phyloP scores from a whole-genome alignment of 2,797 vertebrate genomes.

The Kryptolebias ocellatus region DNA sequence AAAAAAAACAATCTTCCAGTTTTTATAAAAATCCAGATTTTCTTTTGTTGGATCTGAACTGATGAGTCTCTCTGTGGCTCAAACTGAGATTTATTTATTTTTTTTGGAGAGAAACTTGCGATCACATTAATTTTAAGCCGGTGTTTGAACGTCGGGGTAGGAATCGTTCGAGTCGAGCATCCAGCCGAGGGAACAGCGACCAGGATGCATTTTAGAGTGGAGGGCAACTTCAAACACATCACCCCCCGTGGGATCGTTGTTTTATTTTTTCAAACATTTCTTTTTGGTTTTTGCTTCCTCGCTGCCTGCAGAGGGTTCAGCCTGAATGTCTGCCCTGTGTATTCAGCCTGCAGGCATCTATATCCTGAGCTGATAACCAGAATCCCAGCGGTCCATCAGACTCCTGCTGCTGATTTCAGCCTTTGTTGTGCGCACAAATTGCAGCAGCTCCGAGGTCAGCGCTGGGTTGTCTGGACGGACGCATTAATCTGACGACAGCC shows the following conservation, averaged over 20 bases:
- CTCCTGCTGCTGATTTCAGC: constrained; percentile 37
- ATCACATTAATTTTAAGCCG: constrained; percentile 8
- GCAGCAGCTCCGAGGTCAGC: constrained; percentile 17
- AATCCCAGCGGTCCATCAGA: constrained; percentile 33
- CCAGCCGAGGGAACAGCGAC: background rate
- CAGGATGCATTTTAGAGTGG: constrained; percentile 1
- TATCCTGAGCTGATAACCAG: constrained; percentile 45
- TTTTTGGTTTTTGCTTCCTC: background rate
- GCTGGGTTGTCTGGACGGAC: constrained; percentile 18
- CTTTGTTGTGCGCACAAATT: constrained; percentile 33
- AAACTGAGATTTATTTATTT: background rate
- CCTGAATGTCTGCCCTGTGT: constrained; percentile 21
- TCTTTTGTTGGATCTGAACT: background rate
- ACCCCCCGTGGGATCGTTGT: background rate
- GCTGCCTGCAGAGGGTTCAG: constrained; percentile 21
- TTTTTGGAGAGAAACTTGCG: background rate
- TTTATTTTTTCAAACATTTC: constrained; percentile 8
- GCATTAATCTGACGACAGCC: constrained; percentile 7
- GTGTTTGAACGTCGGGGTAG: background rate
- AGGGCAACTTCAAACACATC: constrained; percentile 10
- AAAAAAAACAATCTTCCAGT: too few species aligned
- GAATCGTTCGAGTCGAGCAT: background rate
- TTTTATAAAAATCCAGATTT: too few species aligned
- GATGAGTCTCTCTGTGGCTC: background rate
- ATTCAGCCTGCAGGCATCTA: constrained; percentile 43